phyloP scores from a whole-genome alignment of 2,888 invertebrate genomes.

The Drosophila bunnanda region DNA sequence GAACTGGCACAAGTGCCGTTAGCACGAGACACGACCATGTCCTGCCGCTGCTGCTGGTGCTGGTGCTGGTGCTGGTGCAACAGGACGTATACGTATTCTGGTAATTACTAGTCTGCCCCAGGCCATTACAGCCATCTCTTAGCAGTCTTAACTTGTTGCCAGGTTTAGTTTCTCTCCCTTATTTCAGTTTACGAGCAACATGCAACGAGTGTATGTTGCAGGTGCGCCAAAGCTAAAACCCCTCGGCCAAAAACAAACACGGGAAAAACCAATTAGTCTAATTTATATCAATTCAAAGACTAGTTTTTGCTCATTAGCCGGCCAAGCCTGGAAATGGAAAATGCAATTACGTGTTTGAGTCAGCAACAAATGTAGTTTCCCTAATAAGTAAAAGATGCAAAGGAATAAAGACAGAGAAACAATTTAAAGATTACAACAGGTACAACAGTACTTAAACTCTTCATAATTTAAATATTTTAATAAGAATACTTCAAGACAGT shows the following conservation, averaged over 20 bases:
- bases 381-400: not conserved
- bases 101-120: slow-evolving; percentile 61
- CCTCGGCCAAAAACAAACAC: slow-evolving; percentile 41
- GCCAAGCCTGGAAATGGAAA: slow-evolving; percentile 19
- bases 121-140: slow-evolving; percentile 35
- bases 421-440: too few species aligned
- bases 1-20: slow-evolving; percentile 71
- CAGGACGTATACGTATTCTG: slow-evolving; percentile 54
- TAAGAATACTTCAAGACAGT: not conserved
- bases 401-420: not conserved
- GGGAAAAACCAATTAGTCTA: slow-evolving; percentile 57
- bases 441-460: too few species aligned
- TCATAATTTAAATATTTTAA: not conserved
- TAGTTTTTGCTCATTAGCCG: slow-evolving; percentile 53
- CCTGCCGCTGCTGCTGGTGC: not conserved
- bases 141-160: slow-evolving; percentile 50
- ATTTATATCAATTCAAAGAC: slow-evolving; percentile 60
- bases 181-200: slow-evolving; percentile 2
- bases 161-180: not conserved
- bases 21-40: slow-evolving; percentile 20
- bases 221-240: slow-evolving; percentile 19
- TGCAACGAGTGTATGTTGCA: not conserved
- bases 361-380: slow-evolving; percentile 6
- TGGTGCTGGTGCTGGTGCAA: slow-evolving; percentile 23
- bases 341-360: slow-evolving; percentile 22